Evolutionary conservation across 2,113 vertebrate species (phyloP).

Genomic region (Bothrops jararaca): DNA sequence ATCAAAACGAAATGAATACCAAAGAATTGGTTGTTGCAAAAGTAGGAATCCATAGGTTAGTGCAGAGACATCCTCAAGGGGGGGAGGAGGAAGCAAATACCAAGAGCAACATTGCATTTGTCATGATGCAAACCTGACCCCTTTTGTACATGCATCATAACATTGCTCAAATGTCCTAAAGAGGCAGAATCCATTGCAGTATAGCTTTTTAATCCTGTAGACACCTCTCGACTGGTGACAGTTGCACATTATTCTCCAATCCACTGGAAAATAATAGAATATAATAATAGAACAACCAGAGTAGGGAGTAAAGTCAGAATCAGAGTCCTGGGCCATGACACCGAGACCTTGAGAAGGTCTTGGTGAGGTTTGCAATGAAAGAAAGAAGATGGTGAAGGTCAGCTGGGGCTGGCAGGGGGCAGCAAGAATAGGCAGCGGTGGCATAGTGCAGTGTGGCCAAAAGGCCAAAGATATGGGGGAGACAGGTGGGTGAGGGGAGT

Average conservation of each 20-base stretch:
- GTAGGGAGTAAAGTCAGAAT: too few relatives aligned
- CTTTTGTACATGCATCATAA: neutral
- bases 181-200: neutral
- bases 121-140: neutral
- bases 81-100: neutral
- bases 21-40: neutral
- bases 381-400: too few relatives aligned
- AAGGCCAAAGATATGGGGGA: too few relatives aligned
- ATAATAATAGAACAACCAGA: neutral
- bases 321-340: too few relatives aligned
- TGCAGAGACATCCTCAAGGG: neutral
- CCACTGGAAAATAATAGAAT: neutral
- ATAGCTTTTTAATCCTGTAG: neutral
- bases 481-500: too few relatives aligned
- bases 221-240: neutral
- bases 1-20: neutral
- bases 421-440: too few relatives aligned
- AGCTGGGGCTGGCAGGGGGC: too few relatives aligned
- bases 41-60: neutral
- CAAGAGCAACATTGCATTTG: neutral
- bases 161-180: neutral
- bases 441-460: too few relatives aligned
- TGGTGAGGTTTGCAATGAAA: too few relatives aligned
- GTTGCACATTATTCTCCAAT: neutral
- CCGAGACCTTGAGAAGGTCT: too few relatives aligned